Evolutionary conservation across 2,888 invertebrate genomes (phyloP), one percentile per base, ranked within the genome.

Genomic region (Pollenia labialis): DNA sequence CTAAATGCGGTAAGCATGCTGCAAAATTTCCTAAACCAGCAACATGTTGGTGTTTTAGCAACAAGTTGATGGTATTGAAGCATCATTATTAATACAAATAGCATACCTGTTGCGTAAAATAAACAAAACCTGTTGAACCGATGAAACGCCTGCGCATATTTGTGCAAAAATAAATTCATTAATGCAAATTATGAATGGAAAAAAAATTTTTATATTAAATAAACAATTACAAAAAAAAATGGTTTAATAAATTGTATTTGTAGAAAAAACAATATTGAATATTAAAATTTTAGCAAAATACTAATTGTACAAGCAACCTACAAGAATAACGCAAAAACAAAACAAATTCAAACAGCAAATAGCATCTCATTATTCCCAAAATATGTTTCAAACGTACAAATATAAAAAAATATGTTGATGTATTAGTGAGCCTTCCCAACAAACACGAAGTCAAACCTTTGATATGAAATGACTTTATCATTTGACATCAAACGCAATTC

Each of bases 131-230:
- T 32, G 44, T 52, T 44, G 6, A 58, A 32, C 18, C 9, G 54
- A 54, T 18, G 76, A 84, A 86, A 83, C 72, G 76, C 80, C 46
- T 86, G 86, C 76, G 86, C 79, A 72, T 81, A 74, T 81, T 81
- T 72, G 62, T 48, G 75, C 54, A 75, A 76, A 75, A 72, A 66
- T 72, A 52, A 16, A 14, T 79, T 84, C 10, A 75, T 79, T 79
- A 56, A 85, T 79, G 74, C 79, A 80, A 56, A 79, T 52, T 68
- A 58, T 58, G 50, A 62, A 50, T 72, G 48, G 16, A 60, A 74
- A 68, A 69, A 74, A n/a, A 66, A 32, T 32, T 12, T 1, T 9
- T n/a, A 48, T n/a, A 32, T 32, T 66, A 79, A 46, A 46, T 40
- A 76, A 82, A 69, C 58, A 79, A 42, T 48, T 6, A 14, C 32